These are phyloP conservation scores for Atractosteus spatula DNA, from an alignment of 2,113 vertebrate genomes.

Conservation along the genomic window DNA sequence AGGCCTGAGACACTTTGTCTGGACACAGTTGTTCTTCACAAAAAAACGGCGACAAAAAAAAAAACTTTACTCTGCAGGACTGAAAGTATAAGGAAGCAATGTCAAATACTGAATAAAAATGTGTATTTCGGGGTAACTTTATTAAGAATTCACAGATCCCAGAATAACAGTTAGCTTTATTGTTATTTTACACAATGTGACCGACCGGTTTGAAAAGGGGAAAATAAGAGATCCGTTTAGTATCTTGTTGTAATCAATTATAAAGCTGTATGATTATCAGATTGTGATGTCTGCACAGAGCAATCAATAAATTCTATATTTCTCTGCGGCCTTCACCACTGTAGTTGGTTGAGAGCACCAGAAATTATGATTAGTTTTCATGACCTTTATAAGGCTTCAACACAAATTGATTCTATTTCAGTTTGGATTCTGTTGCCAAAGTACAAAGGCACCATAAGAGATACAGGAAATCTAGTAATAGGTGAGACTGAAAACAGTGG, in stretches of 20 bases:
- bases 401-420: conserved; percentile 2
- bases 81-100: too few species aligned
- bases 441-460: not conserved
- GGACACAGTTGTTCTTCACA: not conserved
- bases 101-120: too few species aligned
- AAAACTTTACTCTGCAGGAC: not conserved
- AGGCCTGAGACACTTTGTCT: too few species aligned
- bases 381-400: not conserved
- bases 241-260: not conserved
- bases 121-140: too few species aligned
- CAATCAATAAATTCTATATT: not conserved
- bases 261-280: not conserved
- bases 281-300: not conserved
- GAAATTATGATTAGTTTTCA: not conserved
- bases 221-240: not conserved
- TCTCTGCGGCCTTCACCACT: not conserved
- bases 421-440: not conserved
- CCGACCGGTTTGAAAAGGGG: not conserved
- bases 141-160: not conserved
- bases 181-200: not conserved
- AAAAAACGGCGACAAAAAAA: not conserved
- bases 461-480: not conserved
- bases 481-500: not conserved
- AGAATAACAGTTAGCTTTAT: not conserved
- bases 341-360: not conserved